phyloP scores from a whole-genome alignment of 2,888 invertebrate genomes.

The Vannuccia rotundouncinata region DNA sequence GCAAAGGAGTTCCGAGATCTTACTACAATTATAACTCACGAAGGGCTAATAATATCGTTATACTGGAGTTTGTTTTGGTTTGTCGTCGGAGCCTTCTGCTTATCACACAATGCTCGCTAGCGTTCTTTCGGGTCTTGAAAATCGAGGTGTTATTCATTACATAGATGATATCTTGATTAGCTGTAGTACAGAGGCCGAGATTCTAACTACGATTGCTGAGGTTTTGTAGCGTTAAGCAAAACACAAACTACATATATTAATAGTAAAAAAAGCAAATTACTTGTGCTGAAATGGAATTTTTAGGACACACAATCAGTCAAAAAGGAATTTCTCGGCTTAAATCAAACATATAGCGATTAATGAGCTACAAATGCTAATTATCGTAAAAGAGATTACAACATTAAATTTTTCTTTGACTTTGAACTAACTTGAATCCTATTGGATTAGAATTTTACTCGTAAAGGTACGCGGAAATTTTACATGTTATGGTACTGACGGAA shows the following conservation, averaged over 20 bases:
- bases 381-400: background rate
- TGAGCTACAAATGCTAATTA: constrained; percentile 1
- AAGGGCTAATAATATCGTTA: constrained; percentile 1
- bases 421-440: too few species aligned
- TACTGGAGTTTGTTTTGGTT: constrained; percentile 23
- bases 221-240: constrained; percentile 9
- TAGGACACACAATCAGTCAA: background rate
- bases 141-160: constrained; percentile 20
- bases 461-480: too few species aligned
- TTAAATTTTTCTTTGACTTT: too few species aligned
- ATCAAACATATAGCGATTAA: background rate
- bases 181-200: constrained; percentile 11
- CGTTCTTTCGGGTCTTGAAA: constrained; percentile 21
- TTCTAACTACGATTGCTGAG: background rate
- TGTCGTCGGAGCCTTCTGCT: background rate
- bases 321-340: background rate
- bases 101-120: constrained; percentile 10
- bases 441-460: too few species aligned
- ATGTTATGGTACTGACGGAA: too few species aligned
- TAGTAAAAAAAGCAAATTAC: background rate
- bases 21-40: constrained; percentile 5
- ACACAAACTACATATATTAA: constrained; percentile 15
- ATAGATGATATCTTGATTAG: constrained; percentile 23
- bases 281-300: background rate
- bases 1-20: constrained; percentile 2